Base-by-base conservation (phyloP, 2,113 vertebrate species). In the Xiphophorus couchianus region DNA sequence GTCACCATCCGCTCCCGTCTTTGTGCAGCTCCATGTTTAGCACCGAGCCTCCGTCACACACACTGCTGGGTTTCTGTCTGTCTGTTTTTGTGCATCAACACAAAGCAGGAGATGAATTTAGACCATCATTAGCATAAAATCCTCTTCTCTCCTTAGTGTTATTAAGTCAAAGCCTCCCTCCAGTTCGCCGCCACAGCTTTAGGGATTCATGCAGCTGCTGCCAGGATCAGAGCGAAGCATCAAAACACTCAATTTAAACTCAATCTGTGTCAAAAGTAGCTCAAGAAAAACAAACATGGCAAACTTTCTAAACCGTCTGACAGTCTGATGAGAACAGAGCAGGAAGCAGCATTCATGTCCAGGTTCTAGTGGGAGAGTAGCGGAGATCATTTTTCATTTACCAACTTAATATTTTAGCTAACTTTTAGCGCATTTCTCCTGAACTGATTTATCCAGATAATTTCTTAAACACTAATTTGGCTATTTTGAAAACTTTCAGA, bases 91-190 rank as follows among this genome's bases (percentile, higher is more conserved):
- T 75, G 74, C 14, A 17, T 66, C 64, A 69, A 48, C 71, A 76
- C 66, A 79, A 69, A 76, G 61, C 27, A 74, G 25, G 29, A 72
- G 83, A 84, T 84, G 84, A 73, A 87, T 89, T 86, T 86, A 89
- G 89, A 84, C 71, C 58, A 39, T 76, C 84, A 87, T 90, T 89
- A 88, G 75, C 81, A 87, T 90, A 89, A 88, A 88, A 67, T 66
- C 69, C 33, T 64, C 84, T 77, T 78, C 84, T 77, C 74, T 78
- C 30, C 30, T 71, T 80, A 70, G 74, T 76, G 85, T 85, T 82
- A 85, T 87, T 88, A 79, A 84, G 87, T 78, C 66, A 74, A 54
- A 17, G 62, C 30, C 37, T 62, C 51, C 33, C 66, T 31, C 29
- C 64, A 44, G 28, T 39, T 65, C 64, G 42, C 29, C 48, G 64